These are phyloP conservation scores for Drosophila ficusphila DNA, from an alignment of 1,140 invertebrate genomes.

Conservation along the genomic window DNA sequence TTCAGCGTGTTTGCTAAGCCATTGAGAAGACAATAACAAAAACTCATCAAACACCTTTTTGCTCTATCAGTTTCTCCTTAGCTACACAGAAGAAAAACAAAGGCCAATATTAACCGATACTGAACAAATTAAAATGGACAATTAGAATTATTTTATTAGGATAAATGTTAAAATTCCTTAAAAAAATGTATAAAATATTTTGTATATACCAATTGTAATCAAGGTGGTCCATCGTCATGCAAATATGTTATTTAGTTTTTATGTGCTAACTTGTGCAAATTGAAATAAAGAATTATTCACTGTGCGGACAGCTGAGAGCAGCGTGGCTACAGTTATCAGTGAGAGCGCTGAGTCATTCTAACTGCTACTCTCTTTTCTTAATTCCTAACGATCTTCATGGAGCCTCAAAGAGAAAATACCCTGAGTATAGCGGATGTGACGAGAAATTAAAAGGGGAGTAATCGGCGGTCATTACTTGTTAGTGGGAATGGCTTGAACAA, in stretches of 20 bases:
- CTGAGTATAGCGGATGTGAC: slow-evolving; percentile 16
- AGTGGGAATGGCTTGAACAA: slow-evolving; percentile 5
- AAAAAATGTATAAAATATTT: background rate
- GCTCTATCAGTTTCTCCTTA: background rate
- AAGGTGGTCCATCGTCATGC: no score
- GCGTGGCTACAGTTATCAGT: slow-evolving; percentile 57
- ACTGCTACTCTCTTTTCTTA: slow-evolving; percentile 22
- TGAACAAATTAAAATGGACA: no score
- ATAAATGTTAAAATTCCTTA: no score
- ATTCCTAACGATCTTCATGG: slow-evolving; percentile 36
- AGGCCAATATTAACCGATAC: no score
- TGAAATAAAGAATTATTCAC: background rate
- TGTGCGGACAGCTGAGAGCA: slow-evolving; percentile 4
- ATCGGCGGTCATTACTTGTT: background rate
- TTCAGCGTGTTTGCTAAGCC: slow-evolving; percentile 29
- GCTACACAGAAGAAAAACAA: background rate
- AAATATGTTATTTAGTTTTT: no score
- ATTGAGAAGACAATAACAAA: slow-evolving; percentile 27
- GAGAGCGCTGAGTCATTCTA: slow-evolving; percentile 45
- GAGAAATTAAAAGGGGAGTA: slow-evolving; percentile 17
- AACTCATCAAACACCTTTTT: slow-evolving; percentile 22
- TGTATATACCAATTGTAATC: no score
- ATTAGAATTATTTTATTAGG: no score
- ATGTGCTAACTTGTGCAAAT: no score
- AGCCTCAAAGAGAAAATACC: slow-evolving; percentile 21